phyloP scores from a whole-genome alignment of 2,888 invertebrate genomes.

The Monoplex corrugatus region DNA sequence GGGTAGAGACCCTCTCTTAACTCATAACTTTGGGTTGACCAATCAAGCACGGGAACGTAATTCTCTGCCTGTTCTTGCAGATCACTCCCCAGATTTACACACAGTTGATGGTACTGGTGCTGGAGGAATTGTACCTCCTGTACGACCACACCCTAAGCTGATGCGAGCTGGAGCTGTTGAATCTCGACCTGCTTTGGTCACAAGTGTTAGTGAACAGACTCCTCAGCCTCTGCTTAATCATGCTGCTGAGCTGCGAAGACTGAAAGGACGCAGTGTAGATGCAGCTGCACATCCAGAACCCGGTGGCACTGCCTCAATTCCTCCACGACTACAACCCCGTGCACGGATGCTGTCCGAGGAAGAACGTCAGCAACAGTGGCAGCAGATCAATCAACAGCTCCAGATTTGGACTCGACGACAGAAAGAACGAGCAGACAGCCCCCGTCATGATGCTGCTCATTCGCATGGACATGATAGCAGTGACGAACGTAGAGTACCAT shows the following conservation, averaged over 20 bases:
- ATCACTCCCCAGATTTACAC: constrained; percentile 54
- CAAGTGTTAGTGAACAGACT: constrained; percentile 56
- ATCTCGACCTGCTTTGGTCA: constrained; percentile 50
- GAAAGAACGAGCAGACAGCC: constrained; percentile 60
- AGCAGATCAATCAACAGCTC: constrained; percentile 76
- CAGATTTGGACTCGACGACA: constrained; percentile 77
- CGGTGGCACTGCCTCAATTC: constrained; percentile 60
- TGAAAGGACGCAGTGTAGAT: constrained; percentile 57
- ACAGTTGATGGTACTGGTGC: not conserved
- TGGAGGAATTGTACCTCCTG: constrained; percentile 22
- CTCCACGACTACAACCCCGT: constrained; percentile 68
- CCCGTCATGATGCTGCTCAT: constrained; percentile 33
- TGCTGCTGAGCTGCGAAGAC: constrained; percentile 43
- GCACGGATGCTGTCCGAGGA: constrained; percentile 72
- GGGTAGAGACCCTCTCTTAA: constrained; percentile 56
- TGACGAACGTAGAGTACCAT: constrained; percentile 38
- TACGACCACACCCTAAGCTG: constrained; percentile 47
- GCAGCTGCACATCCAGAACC: constrained; percentile 41
- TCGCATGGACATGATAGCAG: constrained; percentile 41
- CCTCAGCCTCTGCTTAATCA: constrained; percentile 31
- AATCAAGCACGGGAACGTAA: constrained; percentile 37
- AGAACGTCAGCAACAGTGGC: constrained; percentile 74
- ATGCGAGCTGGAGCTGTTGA: constrained; percentile 43
- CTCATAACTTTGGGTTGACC: constrained; percentile 55
- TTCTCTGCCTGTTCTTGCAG: constrained; percentile 52